Percentiles rank a stretch among this genome's conserved stretches.
Evolutionary conservation across 2,113 vertebrate genomes (phyloP).

Genomic region (Eclectus roratus): DNA sequence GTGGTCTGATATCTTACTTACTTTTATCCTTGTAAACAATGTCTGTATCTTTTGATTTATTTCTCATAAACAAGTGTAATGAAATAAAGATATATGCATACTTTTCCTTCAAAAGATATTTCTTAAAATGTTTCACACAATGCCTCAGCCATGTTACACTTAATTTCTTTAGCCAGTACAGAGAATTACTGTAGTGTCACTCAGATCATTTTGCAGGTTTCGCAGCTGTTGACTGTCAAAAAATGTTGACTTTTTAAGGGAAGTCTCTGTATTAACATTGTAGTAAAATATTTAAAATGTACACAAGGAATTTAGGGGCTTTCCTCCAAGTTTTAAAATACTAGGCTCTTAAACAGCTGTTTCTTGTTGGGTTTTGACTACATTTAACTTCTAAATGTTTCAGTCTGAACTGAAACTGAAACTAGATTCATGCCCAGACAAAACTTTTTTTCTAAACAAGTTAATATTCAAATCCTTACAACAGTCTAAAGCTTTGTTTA

Average conservation of each 20-base stretch:
- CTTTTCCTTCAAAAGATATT: not conserved
- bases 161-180: not conserved
- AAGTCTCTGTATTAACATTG: not conserved
- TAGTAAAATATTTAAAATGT: not conserved
- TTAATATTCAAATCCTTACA: not conserved
- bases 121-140: not conserved
- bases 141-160: not conserved
- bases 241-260: not conserved
- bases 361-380: not conserved
- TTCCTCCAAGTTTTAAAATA: not conserved
- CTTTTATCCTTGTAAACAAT: not conserved
- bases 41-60: not conserved
- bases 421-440: fast-evolving
- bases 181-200: not conserved
- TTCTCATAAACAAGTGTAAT: not conserved
- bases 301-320: not conserved
- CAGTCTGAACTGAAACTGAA: not conserved
- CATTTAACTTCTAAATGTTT: not conserved
- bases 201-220: not conserved
- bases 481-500: not conserved
- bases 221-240: not conserved
- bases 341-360: not conserved
- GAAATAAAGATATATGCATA: not conserved
- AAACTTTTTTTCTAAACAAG: not conserved
- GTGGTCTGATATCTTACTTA: not conserved